phyloP scores from a whole-genome alignment of 37 sponge, comb jelly and placozoan species.

The Crambe crambe region DNA sequence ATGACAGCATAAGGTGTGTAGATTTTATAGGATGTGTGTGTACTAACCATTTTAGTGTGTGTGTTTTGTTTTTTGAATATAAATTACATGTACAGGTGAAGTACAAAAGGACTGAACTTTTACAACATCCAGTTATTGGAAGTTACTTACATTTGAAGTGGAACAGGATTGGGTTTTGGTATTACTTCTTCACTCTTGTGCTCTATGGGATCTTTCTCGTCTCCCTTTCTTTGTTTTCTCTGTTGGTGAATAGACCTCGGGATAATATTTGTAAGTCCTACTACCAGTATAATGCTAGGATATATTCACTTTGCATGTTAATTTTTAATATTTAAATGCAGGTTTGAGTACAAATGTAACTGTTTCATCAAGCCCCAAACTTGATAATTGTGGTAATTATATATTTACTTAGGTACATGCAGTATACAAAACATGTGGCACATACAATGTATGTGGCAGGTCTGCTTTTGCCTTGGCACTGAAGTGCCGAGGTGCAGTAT shows the following conservation, averaged over 20 bases:
- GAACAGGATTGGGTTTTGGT: conserved; percentile 58
- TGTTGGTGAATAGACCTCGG: conserved; percentile 46
- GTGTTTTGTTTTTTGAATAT: too few relatives aligned
- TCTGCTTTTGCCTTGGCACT: too few relatives aligned
- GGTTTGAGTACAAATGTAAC: neutral
- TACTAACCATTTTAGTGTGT: too few relatives aligned
- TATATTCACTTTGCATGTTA: neutral
- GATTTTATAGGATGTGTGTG: too few relatives aligned
- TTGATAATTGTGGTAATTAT: too few relatives aligned
- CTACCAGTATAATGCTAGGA: neutral
- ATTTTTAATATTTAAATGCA: too few relatives aligned
- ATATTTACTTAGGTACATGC: too few relatives aligned
- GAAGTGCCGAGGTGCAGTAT: too few relatives aligned
- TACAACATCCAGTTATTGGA: conserved; percentile 77
- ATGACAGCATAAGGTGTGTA: too few relatives aligned
- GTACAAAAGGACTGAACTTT: conserved; percentile 42
- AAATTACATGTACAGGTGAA: conserved; percentile 25
- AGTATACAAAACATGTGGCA: too few relatives aligned
- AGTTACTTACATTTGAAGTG: conserved; percentile 79
- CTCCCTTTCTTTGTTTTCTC: conserved; percentile 69
- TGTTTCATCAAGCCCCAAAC: too few relatives aligned
- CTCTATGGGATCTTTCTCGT: conserved; percentile 71
- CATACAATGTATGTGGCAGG: too few relatives aligned
- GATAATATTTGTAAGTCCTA: conserved; percentile 26
- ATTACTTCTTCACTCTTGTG: conserved; percentile 75